Conservation (phyloP, 2,797 vertebrate genomes). For the Coendou prehensilis region DNA sequence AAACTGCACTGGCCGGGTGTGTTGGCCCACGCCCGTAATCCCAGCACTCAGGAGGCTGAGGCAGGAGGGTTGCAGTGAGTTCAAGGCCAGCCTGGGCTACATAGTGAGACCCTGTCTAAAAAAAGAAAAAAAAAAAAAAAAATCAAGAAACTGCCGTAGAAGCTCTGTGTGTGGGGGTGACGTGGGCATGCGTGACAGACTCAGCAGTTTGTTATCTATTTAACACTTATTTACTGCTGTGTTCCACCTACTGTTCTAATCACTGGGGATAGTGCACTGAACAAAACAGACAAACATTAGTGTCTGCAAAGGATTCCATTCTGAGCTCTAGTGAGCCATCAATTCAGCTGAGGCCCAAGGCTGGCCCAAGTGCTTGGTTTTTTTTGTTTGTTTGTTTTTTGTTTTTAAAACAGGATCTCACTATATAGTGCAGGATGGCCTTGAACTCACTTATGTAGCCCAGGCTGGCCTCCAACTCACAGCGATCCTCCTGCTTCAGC, state of each 20-base stretch:
- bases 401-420: not conserved
- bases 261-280: not conserved
- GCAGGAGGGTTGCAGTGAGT: not conserved
- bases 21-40: not conserved
- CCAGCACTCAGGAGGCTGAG: not conserved
- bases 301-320: not conserved
- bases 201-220: not conserved
- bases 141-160: not conserved
- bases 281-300: not conserved
- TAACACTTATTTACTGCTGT: not conserved
- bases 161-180: not conserved
- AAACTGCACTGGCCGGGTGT: not conserved
- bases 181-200: not conserved
- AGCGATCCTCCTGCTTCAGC: not conserved
- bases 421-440: not conserved
- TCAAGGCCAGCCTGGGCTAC: not conserved
- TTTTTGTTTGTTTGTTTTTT: too few species aligned
- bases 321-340: not conserved
- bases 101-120: not conserved
- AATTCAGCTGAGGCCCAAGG: not conserved
- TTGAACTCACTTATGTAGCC: too few species aligned
- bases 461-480: too few species aligned
- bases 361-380: not conserved
- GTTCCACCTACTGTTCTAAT: not conserved
- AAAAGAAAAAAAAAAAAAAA: not conserved